These are phyloP conservation scores for Seira musarum DNA, from an alignment of 2,888 invertebrate genomes.

Conservation along the genomic window DNA sequence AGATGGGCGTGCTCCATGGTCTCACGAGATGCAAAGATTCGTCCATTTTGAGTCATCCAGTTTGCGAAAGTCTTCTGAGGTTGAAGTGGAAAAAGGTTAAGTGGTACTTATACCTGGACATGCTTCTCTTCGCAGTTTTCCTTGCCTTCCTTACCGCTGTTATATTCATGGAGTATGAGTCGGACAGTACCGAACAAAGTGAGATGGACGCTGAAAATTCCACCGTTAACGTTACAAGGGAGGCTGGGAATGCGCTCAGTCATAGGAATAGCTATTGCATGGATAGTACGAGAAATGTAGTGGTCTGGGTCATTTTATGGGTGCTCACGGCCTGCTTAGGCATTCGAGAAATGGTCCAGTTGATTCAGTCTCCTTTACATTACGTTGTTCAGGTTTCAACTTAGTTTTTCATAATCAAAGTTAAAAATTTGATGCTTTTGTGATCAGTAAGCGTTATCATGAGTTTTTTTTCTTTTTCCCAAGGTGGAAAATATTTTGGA, in stretches of 20 bases:
- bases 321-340: constrained; percentile 68
- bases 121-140: constrained; percentile 69
- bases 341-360: constrained; percentile 69
- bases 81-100: constrained; percentile 70
- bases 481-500: constrained; percentile 70
- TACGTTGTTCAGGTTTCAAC: constrained; percentile 66
- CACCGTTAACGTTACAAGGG: constrained; percentile 15
- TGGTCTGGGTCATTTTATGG: constrained; percentile 69
- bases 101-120: constrained; percentile 70
- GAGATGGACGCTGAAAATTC: constrained; percentile 53
- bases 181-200: constrained; percentile 58
- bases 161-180: constrained; percentile 70
- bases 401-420: neutral
- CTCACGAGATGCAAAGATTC: constrained; percentile 68
- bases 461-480: neutral
- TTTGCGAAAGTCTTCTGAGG: constrained; percentile 69
- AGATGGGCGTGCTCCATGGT: constrained; percentile 69
- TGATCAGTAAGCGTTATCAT: neutral
- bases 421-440: neutral
- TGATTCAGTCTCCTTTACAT: constrained; percentile 68
- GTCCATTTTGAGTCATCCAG: constrained; percentile 69
- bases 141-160: constrained; percentile 70
- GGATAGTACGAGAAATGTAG: constrained; percentile 69
- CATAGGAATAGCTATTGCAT: constrained; percentile 64
- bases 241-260: constrained; percentile 20